Base-by-base conservation (phyloP, 2,113 vertebrate genomes). In the Gobius niger region DNA sequence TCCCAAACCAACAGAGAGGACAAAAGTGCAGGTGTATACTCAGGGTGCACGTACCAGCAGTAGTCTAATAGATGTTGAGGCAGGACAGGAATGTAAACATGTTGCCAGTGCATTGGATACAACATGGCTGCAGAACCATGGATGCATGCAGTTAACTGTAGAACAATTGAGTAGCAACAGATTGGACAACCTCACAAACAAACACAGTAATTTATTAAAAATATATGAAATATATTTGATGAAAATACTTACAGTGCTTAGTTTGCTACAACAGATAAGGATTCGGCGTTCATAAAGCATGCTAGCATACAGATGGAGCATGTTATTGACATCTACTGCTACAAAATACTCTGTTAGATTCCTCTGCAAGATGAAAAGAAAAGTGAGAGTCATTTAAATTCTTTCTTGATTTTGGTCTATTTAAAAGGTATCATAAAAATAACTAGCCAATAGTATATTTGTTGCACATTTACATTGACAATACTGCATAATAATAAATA, bases 41-140 rank as follows among this genome's bases (percentile, higher is more conserved):
- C 5, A 16, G 15, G 15, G n/a, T 52, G n/a, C 51, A 77, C 95
- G 96, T 92, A 99, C 98, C 98, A 96, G 87, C 98, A 99, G 93
- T 99, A 99, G 92, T 99, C 98, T 87, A 99, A 72, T 5, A 99
- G 93, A 73, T 99, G 96, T 9, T 95, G 96, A 34, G 98, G 98
- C 85, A 99, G 92, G 67, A 99, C 96, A 5, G 98, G 98, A 82
- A 99, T 99, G 93, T 99, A 99, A 88, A 99, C 96, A 34, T 99
- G 98, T 83, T 99, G 98, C 98, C 98, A 99, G 91, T 95, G 95
- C 97, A 99, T 99, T 44, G 98, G 98, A 90, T 96, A 98, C 42
- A 99, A 91, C 95, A 98, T 95, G 16, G 96, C 95, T n/a, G 96
- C 96, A 2, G 97, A 95, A 15, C 96, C 98, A 16, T 99, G 98